These are phyloP conservation scores for Lordiphosa clarofinis DNA, from an alignment of 1,140 invertebrate genomes.

Conservation along the genomic window DNA sequence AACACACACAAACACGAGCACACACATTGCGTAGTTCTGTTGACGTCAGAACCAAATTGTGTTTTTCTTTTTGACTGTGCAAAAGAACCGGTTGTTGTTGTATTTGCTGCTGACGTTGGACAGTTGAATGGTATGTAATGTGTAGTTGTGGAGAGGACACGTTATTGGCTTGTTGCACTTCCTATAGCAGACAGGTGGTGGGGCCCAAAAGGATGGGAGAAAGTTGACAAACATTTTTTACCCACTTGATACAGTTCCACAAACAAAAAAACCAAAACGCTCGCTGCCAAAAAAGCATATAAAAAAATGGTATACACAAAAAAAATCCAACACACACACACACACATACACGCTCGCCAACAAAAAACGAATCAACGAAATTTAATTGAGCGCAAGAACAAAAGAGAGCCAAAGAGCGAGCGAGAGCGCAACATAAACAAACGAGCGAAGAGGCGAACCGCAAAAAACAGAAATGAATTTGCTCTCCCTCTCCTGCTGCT, in stretches of 20 bases:
- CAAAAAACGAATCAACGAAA: conserved; percentile 72
- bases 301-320: conserved; percentile 73
- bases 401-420: conserved; percentile 48
- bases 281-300: conserved; percentile 42
- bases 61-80: conserved; percentile 42
- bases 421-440: conserved; percentile 68
- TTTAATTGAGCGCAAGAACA: conserved; percentile 70
- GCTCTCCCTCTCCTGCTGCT: conserved; percentile 10
- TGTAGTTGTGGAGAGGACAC: no score
- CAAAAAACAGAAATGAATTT: conserved; percentile 34
- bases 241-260: conserved; percentile 41
- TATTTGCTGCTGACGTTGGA: conserved; percentile 45
- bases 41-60: conserved; percentile 67
- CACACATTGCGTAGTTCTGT: conserved; percentile 42
- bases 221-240: neutral
- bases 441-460: conserved; percentile 38
- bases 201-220: conserved; percentile 31
- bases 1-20: conserved; percentile 17
- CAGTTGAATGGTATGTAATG: conserved; percentile 4
- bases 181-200: conserved; percentile 3
- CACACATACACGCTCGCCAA: conserved; percentile 12
- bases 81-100: conserved; percentile 65
- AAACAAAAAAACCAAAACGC: conserved; percentile 39
- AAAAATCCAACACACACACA: conserved; percentile 45
- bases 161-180: no score